Base-by-base conservation (phyloP, 2,113 vertebrate species). In the Plecotus auritus region DNA sequence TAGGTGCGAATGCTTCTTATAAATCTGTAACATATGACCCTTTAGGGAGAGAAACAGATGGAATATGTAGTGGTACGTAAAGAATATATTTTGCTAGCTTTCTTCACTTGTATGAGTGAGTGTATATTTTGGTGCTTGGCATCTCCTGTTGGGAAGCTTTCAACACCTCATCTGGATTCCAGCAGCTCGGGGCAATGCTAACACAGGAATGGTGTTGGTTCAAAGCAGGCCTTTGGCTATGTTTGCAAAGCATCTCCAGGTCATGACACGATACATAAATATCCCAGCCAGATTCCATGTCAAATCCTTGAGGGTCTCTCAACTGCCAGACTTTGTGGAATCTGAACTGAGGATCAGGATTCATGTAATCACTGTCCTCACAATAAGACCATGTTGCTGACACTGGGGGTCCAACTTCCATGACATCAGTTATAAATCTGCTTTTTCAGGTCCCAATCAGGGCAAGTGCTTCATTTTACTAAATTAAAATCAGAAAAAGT, bases 401-500 rank as follows among this genome's bases (percentile, higher is more conserved):
- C 45, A 18, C 35, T 66, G 23, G 92, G 40, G 20, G 54, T 88
- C n/a, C 80, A 70, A 77, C 54, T 97, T 81, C 69, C 49, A 83
- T 2, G 91, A 23, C 88, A 85, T 70, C 45, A 93, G 88, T 97
- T 96, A 64, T 13, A 32, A 64, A 95, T 95, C 84, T 45, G 20
- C 51, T 97, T 93, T 96, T 81, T 76, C 28, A 93, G 66, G 91
- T 86, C 88, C 90, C 92, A n/a, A 88, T 94, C 14, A 5, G 86
- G 78, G 59, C 59, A 32, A 93, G 11, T 66, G 87, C 76, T 97
- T 88, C 83, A 32, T 97, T 98, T 96, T 61, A 77, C 72, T 93
- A 97, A 98, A 97, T 98, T 97, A 97, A 97, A 98, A 98, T 94
- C 88, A 90, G 94, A 96, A 92, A 93, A 83, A 94, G 28, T 93